Evolutionary conservation across 2,113 vertebrate genomes (phyloP).

Genomic region (Amblyopsis rosae): DNA sequence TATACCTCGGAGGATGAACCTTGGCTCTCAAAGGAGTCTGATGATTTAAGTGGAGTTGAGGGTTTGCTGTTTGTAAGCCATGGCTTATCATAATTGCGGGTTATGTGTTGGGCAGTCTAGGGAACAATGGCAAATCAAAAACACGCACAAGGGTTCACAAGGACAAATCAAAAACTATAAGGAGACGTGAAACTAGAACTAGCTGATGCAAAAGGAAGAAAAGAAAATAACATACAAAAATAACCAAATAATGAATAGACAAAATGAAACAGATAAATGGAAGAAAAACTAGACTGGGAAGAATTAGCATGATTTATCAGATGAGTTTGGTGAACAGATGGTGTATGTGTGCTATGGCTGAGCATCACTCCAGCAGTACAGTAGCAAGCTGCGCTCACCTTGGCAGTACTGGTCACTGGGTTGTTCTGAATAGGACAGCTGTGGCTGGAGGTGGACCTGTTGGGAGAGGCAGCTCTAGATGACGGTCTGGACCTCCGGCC

Average conservation of each 20-base stretch:
- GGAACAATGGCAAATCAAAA: constrained; percentile 94
- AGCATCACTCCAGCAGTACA: background rate
- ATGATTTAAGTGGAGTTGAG: constrained; percentile 92
- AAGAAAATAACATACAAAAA: background rate
- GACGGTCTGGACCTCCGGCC: constrained; percentile 93
- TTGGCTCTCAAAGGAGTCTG: constrained; percentile 91
- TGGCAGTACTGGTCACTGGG: constrained; percentile 78
- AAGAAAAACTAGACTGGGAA: constrained; percentile 12
- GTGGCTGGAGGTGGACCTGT: constrained; percentile 91
- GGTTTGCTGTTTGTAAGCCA: constrained; percentile 99
- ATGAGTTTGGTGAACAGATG: background rate
- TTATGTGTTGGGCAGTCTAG: constrained; percentile 97
- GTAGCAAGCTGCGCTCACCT: constrained; percentile 75
- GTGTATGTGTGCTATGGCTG: background rate
- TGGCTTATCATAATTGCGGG: constrained; percentile 99
- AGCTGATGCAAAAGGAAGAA: constrained; percentile 8
- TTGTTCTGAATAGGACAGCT: constrained; percentile 79
- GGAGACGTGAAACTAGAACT: constrained; percentile 45
- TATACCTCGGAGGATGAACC: constrained; percentile 96
- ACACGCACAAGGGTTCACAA: constrained; percentile 76
- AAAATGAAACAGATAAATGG: constrained; percentile 4
- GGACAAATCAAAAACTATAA: constrained; percentile 56
- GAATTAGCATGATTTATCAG: background rate
- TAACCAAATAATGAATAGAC: constrained; percentile 23
- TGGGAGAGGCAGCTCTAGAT: constrained; percentile 91